Evolutionary conservation across 2,888 invertebrate species (phyloP).

Genomic region (Lepidocyrtoides sp.): DNA sequence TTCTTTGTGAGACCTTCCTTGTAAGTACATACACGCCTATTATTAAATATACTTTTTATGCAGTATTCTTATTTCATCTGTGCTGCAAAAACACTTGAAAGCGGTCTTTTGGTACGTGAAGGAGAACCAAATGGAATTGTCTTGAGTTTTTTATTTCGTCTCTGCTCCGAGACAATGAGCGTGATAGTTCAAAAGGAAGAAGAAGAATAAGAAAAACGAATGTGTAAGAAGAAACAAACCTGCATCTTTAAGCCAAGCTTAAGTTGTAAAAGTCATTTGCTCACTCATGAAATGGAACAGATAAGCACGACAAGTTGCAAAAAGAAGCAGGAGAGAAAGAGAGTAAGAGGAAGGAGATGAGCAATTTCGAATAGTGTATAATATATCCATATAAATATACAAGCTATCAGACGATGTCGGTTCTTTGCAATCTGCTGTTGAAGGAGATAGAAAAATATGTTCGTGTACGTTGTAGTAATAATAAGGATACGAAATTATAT

Average conservation of each 20-base stretch:
- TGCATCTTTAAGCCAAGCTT: background rate
- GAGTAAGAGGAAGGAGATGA: background rate
- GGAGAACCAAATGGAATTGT: slow-evolving; percentile 7
- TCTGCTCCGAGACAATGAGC: background rate
- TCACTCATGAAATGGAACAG: slow-evolving; percentile 38
- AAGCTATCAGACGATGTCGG: too few species aligned
- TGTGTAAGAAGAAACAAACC: background rate
- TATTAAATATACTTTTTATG: background rate
- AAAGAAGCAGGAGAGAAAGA: background rate
- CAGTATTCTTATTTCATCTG: background rate
- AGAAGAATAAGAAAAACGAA: background rate
- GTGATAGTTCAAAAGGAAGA: background rate
- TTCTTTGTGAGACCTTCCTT: background rate
- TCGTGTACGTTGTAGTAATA: background rate
- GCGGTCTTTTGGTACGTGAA: background rate
- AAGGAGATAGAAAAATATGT: too few species aligned
- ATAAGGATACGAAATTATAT: too few species aligned
- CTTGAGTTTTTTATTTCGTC: background rate
- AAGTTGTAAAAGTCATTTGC: slow-evolving; percentile 32
- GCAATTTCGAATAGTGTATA: too few species aligned
- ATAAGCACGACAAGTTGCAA: slow-evolving; percentile 33
- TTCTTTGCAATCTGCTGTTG: background rate
- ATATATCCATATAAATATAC: background rate
- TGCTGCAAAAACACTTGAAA: background rate
- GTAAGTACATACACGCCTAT: background rate